Base-by-base conservation (phyloP, 1,140 invertebrate genomes). In the Aphidius gifuensis region DNA sequence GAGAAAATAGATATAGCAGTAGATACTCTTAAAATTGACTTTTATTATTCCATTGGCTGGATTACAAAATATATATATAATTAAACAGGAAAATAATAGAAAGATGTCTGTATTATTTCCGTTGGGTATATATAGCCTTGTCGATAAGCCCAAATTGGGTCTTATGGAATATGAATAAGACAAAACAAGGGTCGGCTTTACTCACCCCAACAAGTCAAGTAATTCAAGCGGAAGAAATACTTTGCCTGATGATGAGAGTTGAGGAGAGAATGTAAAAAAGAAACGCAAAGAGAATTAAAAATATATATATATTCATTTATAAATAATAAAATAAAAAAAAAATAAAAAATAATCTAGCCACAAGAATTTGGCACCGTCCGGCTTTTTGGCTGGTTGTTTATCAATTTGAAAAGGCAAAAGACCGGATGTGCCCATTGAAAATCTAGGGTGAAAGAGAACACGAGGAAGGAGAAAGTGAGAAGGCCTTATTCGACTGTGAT, bases 161-260 rank as follows among this genome's bases (percentile, higher is more conserved):
- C 43, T 46, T 46, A 46, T 32, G n/a, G 43, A 46, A 44, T 60
- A 53, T 60, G 48, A 44, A 53, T 53, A 23, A 50, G 11, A 50
- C 21, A 39, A 47, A 23, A 50, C 4, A 11, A 43, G 42, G 23
- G 21, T 44, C 4, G 40, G 21, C 45, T 48, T 45, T 58, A 45
- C 40, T 42, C n/a, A n/a, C 6, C 43, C 16, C 9, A 8, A 60
- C 55, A 46, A 11, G 23, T 32, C 23, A 32, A 32, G 23, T 32
- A 3, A 32, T 78, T 69, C 71, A 68, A 73, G 74, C 80, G 78
- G 74, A 80, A 81, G 80, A 81, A 79, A 81, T 81, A 80, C 80
- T 81, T 80, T 80, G 78, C 76, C 78, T 76, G 72, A 73, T 72
- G 73, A 69, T 64, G 68, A 32, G 23, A 32, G 23, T 4, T 32